Conservation (phyloP, 2,888 invertebrate species). For the Eumerus sabulonum region DNA sequence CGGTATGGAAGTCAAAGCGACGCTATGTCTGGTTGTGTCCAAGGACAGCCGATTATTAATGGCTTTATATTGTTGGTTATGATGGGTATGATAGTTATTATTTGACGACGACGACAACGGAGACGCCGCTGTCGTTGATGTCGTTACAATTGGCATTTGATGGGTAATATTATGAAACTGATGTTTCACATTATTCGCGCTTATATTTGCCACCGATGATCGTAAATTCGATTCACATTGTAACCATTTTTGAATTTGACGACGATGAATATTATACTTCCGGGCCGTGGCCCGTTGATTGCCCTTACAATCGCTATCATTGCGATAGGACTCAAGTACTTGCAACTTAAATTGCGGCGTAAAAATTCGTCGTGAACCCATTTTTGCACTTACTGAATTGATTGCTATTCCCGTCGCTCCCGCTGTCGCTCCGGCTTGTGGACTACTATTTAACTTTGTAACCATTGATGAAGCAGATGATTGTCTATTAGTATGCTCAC, state of each 20-base stretch:
- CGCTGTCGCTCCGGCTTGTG: slow-evolving; percentile 60
- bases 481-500: slow-evolving; percentile 10
- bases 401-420: slow-evolving; percentile 60
- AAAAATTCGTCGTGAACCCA: slow-evolving; percentile 92
- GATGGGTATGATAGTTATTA: slow-evolving; percentile 65
- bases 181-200: slow-evolving; percentile 75
- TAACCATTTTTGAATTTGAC: slow-evolving; percentile 95
- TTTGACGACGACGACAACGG: slow-evolving; percentile 64
- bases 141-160: slow-evolving; percentile 69
- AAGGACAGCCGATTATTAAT: slow-evolving; percentile 71
- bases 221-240: slow-evolving; percentile 90
- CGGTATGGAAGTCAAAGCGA: slow-evolving; percentile 69
- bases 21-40: slow-evolving; percentile 74
- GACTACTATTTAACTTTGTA: slow-evolving; percentile 45
- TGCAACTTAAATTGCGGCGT: slow-evolving; percentile 93
- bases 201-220: slow-evolving; percentile 83
- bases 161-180: slow-evolving; percentile 75
- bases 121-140: slow-evolving; percentile 50
- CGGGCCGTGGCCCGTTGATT: slow-evolving; percentile 94
- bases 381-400: slow-evolving; percentile 77
- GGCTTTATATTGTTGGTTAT: slow-evolving; percentile 66
- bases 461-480: slow-evolving; percentile 46
- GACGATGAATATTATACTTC: slow-evolving; percentile 92
- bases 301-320: slow-evolving; percentile 92
- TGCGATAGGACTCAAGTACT: slow-evolving; percentile 92